Conservation (phyloP, 2,888 invertebrate species). For the Caenorhabditis parvicauda region DNA sequence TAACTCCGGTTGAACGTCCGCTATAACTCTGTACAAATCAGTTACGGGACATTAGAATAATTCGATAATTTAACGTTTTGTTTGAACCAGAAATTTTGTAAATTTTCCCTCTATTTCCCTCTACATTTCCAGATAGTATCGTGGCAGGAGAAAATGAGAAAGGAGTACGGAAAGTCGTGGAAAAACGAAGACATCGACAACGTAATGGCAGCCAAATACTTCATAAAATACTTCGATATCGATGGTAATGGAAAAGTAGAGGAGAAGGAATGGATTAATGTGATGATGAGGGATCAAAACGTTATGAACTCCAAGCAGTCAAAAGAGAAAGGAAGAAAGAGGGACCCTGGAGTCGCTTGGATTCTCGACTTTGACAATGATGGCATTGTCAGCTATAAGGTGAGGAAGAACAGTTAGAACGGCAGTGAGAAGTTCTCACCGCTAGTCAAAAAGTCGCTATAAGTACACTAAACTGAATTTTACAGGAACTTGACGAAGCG, state of each 20-base stretch:
- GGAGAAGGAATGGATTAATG: slow-evolving; percentile 39
- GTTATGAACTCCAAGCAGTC: slow-evolving; percentile 31
- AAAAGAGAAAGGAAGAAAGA: slow-evolving; percentile 40
- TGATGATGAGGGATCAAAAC: slow-evolving; percentile 49
- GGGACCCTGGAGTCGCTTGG: slow-evolving; percentile 62
- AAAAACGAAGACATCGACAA: slow-evolving; percentile 61
- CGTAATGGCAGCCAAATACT: slow-evolving; percentile 53
- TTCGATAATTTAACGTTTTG: too few relatives aligned
- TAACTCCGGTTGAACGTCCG: too few relatives aligned
- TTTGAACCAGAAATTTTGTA: too few relatives aligned
- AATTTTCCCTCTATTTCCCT: neutral
- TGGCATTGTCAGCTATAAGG: slow-evolving; percentile 54
- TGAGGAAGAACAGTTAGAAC: slow-evolving; percentile 6
- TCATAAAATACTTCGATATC: slow-evolving; percentile 59
- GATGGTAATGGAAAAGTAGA: slow-evolving; percentile 49
- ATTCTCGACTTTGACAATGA: slow-evolving; percentile 62
- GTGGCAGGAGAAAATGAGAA: slow-evolving; percentile 48
- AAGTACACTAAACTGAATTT: neutral
- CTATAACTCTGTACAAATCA: too few relatives aligned
- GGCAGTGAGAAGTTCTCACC: neutral
- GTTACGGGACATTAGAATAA: too few relatives aligned
- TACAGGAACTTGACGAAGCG: slow-evolving; percentile 38
- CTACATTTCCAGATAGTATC: slow-evolving; percentile 32
- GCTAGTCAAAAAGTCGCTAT: too few relatives aligned
- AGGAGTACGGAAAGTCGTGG: slow-evolving; percentile 60